These are phyloP conservation scores for Podarcis raffonei DNA, from an alignment of 2,113 vertebrate genomes.

Conservation along the genomic window DNA sequence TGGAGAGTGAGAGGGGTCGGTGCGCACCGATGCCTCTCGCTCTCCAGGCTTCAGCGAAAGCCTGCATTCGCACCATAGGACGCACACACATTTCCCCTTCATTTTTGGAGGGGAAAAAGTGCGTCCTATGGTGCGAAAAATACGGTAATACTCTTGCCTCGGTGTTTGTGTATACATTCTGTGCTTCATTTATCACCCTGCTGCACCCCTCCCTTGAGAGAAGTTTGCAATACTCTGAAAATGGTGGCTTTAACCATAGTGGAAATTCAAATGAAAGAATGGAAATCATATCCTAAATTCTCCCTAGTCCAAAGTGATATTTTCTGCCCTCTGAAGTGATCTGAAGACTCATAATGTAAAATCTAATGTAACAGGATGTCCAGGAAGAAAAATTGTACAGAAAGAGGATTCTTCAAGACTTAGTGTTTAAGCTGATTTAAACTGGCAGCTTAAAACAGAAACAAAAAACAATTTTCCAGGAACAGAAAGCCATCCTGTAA, in stretches of 20 bases:
- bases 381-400: neutral
- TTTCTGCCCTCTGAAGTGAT: neutral
- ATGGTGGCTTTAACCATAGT: neutral
- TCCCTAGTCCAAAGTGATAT: neutral
- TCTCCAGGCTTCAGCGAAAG: too few species aligned
- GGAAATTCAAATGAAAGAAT: neutral
- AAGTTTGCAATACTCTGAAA: too few species aligned
- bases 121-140: too few species aligned
- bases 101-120: too few species aligned
- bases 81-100: too few species aligned
- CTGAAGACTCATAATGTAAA: neutral
- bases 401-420: neutral
- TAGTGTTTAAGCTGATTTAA: slow-evolving; percentile 25
- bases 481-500: neutral
- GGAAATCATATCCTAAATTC: rapidly evolving
- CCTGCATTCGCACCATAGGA: too few species aligned
- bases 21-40: too few species aligned
- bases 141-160: too few species aligned
- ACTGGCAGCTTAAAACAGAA: slow-evolving; percentile 3
- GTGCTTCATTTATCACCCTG: too few species aligned
- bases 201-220: too few species aligned
- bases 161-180: too few species aligned
- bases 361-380: neutral
- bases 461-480: neutral
- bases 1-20: too few species aligned